Evolutionary conservation across 2,797 vertebrate genomes (phyloP).

Genomic region (Cercopithecus diana): DNA sequence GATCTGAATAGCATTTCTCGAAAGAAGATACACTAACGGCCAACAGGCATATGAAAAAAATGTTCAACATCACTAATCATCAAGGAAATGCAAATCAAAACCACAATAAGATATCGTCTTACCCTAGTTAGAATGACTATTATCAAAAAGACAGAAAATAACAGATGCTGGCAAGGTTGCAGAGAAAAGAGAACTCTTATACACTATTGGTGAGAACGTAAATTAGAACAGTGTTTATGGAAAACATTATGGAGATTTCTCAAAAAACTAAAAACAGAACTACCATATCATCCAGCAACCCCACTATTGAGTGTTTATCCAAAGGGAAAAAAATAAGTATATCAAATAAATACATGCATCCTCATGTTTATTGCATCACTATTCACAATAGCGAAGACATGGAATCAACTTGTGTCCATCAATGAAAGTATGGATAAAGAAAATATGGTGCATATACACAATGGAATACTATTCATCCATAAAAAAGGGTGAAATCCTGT

Average conservation of each 20-base stretch:
- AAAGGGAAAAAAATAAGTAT: neutral
- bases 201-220: neutral
- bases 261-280: neutral
- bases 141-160: neutral
- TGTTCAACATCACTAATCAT: neutral
- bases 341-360: neutral
- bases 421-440: neutral
- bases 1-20: neutral
- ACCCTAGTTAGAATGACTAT: neutral
- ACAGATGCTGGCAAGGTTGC: neutral
- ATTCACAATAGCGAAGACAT: neutral
- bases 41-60: neutral
- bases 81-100: neutral
- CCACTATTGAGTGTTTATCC: neutral
- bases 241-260: neutral
- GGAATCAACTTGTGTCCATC: neutral
- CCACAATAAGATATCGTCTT: neutral
- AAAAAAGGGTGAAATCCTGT: neutral
- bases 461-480: neutral
- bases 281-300: neutral
- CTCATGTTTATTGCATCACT: neutral
- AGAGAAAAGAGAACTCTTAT: neutral
- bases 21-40: neutral
- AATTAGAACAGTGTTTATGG: neutral
- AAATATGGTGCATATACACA: neutral